Percentiles rank a stretch among this genome's conserved stretches.
Conservation (phyloP, 2,888 invertebrate species). For the Chrysotoxum bicinctum region DNA sequence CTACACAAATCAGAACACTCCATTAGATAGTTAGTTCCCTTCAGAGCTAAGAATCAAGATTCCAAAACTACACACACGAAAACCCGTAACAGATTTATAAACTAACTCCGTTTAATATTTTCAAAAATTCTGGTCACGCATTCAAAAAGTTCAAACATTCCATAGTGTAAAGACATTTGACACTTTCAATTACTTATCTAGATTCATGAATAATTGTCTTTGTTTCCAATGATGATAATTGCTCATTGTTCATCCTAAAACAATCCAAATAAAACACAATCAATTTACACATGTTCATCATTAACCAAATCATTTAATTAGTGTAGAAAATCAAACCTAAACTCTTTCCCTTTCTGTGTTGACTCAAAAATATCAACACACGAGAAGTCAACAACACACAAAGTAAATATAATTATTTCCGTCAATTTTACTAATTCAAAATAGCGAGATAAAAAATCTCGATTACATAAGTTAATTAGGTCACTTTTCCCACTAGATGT, state of each 20-base stretch:
- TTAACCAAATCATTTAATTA: neutral
- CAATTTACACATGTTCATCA: neutral
- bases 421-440: neutral
- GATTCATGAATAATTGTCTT: neutral
- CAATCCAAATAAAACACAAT: neutral
- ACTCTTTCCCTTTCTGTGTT: neutral
- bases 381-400: neutral
- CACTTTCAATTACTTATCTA: neutral
- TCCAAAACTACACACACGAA: too few relatives aligned
- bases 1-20: too few relatives aligned
- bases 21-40: too few relatives aligned
- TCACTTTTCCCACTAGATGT: neutral
- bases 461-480: neutral
- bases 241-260: neutral
- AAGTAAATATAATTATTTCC: neutral
- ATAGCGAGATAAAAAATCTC: neutral
- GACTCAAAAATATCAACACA: neutral
- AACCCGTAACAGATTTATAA: too few relatives aligned
- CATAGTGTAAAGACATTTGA: neutral
- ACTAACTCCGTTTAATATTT: too few relatives aligned
- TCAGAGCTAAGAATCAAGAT: too few relatives aligned
- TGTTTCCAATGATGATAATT: neutral
- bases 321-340: neutral
- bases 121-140: too few relatives aligned
- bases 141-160: too few relatives aligned